Evolutionary conservation across 53 echinoderm and acorn worm genomes (phyloP), one percentile per base, ranked within the genome.

Genomic region (Echinarachnius parma): DNA sequence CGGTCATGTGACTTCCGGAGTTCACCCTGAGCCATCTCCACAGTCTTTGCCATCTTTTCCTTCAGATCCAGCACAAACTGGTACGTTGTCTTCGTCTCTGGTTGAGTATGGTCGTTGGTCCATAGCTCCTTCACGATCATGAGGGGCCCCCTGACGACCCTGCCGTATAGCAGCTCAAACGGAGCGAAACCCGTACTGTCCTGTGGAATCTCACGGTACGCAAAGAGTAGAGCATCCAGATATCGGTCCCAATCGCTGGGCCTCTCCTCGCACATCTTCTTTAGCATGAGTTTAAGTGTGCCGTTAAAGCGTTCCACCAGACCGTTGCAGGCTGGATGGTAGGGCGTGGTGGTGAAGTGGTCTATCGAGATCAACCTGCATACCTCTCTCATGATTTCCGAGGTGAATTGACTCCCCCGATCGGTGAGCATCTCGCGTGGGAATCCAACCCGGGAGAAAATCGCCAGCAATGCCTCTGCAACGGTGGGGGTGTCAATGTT

Each of bases 221-320:
- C 88, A 61, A 88, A 88, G 31, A 83, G 48, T 18, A 89, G 42
- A 13, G 84, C 58, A 32, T 62, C 80, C 20, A 89, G 35, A 49
- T 80, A 80, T 5, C 77, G 67, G 25, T 89, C 89, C 89, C 84
- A 84, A 62, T 84, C 84, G 45, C 65, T 49, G 28, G 89, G 89
- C 15, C 70, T 39, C n/a, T 84, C 81, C 1, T 24, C 24, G 46
- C 83, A 79, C 56, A 82, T 72, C 32, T 58, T 47, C 3, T 78
- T 68, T n/a, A n/a, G n/a, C n/a, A n/a, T n/a, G n/a, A n/a, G n/a
- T n/a, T n/a, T n/a, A n/a, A n/a, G n/a, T n/a, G 80, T 80, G 10
- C 80, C 80, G 18, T 80, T 80, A 29, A 67, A 80, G 0, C 59
- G 27, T n/a, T 80, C 80, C 5, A 80, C 80, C n/a, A 80, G 45